These are phyloP conservation scores for Pseudomugil gertrudae DNA, from an alignment of 2,797 vertebrate genomes.

Conservation along the genomic window DNA sequence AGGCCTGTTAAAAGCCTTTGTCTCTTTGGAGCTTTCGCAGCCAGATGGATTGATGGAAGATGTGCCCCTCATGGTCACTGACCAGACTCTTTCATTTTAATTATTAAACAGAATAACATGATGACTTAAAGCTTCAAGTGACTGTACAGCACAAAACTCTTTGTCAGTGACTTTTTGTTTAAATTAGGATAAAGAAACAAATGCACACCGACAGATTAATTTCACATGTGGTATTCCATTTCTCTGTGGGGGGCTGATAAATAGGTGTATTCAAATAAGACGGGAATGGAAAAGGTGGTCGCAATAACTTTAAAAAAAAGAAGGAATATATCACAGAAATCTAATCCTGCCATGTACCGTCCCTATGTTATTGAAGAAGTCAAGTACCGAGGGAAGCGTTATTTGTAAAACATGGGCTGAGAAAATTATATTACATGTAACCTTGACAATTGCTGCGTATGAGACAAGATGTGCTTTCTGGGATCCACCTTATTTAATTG, in stretches of 20 bases:
- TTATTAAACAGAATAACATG: constrained; percentile 64
- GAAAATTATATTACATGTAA: constrained; percentile 39
- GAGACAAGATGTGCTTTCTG: constrained; percentile 26
- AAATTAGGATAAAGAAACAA: constrained; percentile 10
- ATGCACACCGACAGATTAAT: not conserved
- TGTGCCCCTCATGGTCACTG: constrained; percentile 42
- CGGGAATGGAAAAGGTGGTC: constrained; percentile 7
- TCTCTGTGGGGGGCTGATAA: not conserved
- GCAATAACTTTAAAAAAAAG: constrained; percentile 9
- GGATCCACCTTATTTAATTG: constrained; percentile 37
- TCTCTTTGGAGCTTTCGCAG: constrained; percentile 52
- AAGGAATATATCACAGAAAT: constrained; percentile 14
- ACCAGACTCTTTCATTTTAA: constrained; percentile 60
- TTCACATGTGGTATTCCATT: constrained; percentile 4
- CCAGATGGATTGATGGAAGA: constrained; percentile 49
- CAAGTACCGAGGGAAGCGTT: constrained; percentile 21
- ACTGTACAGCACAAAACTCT: constrained; percentile 5
- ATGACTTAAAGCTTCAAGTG: constrained; percentile 14
- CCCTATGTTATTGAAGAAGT: constrained; percentile 20
- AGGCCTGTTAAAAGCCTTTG: constrained; percentile 64
- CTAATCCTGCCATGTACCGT: constrained; percentile 13
- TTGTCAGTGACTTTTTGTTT: constrained; percentile 28
- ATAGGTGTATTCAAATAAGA: constrained; percentile 22
- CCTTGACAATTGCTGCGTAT: constrained; percentile 31
- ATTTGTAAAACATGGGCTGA: constrained; percentile 17